phyloP scores from a whole-genome alignment of 2,888 invertebrate species.

The Tridacna gigas region DNA sequence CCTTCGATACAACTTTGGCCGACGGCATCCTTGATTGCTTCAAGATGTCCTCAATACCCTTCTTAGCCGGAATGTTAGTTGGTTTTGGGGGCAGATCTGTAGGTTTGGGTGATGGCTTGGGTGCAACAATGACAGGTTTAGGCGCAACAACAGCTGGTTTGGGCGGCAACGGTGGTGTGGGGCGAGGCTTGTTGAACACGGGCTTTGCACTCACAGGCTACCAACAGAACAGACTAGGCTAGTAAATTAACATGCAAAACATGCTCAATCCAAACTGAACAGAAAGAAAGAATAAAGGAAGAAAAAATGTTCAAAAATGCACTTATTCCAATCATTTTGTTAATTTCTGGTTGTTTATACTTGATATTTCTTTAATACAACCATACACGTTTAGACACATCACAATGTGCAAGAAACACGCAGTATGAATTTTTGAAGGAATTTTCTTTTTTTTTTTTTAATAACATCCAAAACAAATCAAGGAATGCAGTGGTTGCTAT shows the following conservation, averaged over 20 bases:
- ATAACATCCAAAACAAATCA: no score
- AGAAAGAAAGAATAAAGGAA: background rate
- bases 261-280: conserved; percentile 13
- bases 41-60: conserved; percentile 56
- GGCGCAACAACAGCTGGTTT: conserved; percentile 71
- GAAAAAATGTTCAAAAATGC: conserved; percentile 17
- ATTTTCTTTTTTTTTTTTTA: no score
- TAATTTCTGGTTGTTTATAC: no score
- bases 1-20: conserved; percentile 38
- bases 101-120: conserved; percentile 64
- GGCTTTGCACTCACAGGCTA: conserved; percentile 63
- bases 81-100: conserved; percentile 76
- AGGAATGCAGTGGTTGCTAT: no score
- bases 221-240: conserved; percentile 47
- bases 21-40: conserved; percentile 64
- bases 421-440: no score
- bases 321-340: background rate
- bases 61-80: conserved; percentile 49
- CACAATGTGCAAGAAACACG: no score
- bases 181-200: conserved; percentile 50
- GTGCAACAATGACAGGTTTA: conserved; percentile 47
- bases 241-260: conserved; percentile 23
- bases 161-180: conserved; percentile 73
- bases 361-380: no score
- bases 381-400: no score